phyloP scores from a whole-genome alignment of 2,797 vertebrate species.

The Threskiornis aethiopicus region DNA sequence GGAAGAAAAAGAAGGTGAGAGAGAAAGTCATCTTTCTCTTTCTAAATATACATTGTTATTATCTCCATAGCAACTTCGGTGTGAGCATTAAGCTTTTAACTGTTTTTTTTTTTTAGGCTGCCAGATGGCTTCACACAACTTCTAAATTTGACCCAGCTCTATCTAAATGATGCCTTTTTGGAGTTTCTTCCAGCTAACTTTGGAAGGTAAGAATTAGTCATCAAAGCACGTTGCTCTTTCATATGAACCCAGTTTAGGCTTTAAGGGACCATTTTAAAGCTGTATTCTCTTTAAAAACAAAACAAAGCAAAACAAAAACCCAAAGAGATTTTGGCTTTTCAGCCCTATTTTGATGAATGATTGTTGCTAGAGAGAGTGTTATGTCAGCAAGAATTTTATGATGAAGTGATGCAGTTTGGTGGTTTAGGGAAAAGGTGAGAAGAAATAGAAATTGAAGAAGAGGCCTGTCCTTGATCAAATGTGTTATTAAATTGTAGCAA shows the following conservation, averaged over 20 bases:
- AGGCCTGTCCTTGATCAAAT: background rate
- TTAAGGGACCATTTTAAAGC: background rate
- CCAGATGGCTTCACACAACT: slow-evolving; percentile 99
- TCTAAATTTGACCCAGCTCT: slow-evolving; percentile 98
- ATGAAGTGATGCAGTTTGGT: background rate
- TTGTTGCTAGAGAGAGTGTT: background rate
- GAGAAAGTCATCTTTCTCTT: slow-evolving; percentile 49
- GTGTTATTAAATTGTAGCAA: background rate
- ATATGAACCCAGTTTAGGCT: background rate
- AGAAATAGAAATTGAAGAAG: background rate
- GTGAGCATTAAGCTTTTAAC: slow-evolving; percentile 52
- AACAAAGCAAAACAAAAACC: rapidly evolving
- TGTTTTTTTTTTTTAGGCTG: slow-evolving; percentile 82
- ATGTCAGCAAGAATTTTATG: background rate
- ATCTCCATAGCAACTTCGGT: slow-evolving; percentile 65
- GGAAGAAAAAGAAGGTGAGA: slow-evolving; percentile 19
- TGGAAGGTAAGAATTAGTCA: slow-evolving; percentile 89
- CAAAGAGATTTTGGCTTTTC: background rate
- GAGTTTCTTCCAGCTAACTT: slow-evolving; percentile 99
- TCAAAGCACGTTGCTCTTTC: background rate
- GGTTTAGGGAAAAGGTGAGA: background rate
- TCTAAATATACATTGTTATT: slow-evolving; percentile 43
- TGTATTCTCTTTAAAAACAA: background rate
- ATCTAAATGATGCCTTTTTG: slow-evolving; percentile 99
- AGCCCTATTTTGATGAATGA: background rate